Percentiles rank a stretch among this genome's conserved stretches.
Evolutionary conservation across 2,113 vertebrate species (phyloP).

Genomic region (Orcinus orca): DNA sequence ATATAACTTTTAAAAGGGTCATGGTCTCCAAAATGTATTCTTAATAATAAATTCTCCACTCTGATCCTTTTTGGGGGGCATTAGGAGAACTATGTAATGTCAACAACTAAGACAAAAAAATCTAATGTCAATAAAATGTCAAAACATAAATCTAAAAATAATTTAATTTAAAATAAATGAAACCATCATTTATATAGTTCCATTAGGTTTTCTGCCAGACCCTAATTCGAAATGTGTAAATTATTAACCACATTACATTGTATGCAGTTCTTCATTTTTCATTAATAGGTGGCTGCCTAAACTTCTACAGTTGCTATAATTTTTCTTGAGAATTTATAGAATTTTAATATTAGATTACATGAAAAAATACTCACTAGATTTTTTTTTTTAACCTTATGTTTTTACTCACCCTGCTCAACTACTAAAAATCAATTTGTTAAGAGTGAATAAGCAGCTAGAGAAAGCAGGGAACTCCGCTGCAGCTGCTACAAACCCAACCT

Average conservation of each 20-base stretch:
- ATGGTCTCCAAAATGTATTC: background rate
- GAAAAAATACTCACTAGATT: constrained; percentile 61
- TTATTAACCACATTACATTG: constrained; percentile 78
- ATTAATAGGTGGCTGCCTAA: constrained; percentile 80
- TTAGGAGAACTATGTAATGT: constrained; percentile 45
- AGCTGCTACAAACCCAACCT: background rate
- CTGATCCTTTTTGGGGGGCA: background rate
- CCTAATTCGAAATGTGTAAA: constrained; percentile 78
- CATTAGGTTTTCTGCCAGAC: constrained; percentile 76
- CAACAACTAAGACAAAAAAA: constrained; percentile 60
- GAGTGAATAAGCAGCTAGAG: background rate
- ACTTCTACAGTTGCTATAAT: constrained; percentile 73
- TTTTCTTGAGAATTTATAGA: constrained; percentile 79
- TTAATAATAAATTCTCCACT: background rate
- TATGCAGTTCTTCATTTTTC: constrained; percentile 78
- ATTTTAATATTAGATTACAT: constrained; percentile 78
- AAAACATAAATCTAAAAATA: constrained; percentile 79
- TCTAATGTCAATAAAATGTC: constrained; percentile 74
- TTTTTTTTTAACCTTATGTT: constrained; percentile 61
- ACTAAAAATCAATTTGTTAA: constrained; percentile 59
- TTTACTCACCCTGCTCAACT: constrained; percentile 49
- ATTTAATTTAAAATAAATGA: constrained; percentile 77
- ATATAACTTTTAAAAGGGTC: background rate
- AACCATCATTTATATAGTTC: constrained; percentile 77
- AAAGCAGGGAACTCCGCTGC: background rate